These are phyloP conservation scores for Eolophus roseicapilla DNA, from an alignment of 2,113 vertebrate species.

Conservation along the genomic window DNA sequence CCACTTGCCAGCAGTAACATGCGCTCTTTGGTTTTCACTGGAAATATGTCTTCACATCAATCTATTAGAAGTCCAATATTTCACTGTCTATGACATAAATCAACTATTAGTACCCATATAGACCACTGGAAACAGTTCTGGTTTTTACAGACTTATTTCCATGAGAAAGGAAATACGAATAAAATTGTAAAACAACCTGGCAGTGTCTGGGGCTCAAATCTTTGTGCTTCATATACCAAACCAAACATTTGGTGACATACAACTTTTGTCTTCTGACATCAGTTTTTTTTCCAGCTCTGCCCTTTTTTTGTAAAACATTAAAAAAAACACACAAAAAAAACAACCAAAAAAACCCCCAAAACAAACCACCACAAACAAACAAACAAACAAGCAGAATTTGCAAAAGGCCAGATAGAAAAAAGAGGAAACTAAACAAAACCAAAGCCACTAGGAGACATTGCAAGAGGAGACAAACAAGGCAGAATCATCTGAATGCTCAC, in stretches of 20 bases:
- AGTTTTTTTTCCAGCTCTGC: conserved; percentile 72
- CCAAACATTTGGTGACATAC: not conserved
- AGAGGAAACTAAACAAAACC: conserved; percentile 18
- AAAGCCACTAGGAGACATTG: conserved; percentile 56
- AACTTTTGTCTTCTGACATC: conserved; percentile 57
- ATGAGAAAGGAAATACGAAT: not conserved
- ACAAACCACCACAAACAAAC: too few relatives aligned
- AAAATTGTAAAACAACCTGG: not conserved
- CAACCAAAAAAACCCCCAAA: too few relatives aligned
- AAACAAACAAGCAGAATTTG: conserved; percentile 76
- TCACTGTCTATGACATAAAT: not conserved
- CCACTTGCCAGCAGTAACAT: not conserved
- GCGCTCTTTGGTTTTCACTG: not conserved
- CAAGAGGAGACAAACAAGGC: conserved; percentile 3
- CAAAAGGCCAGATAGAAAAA: conserved; percentile 73
- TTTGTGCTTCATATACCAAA: not conserved
- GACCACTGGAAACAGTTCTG: not conserved
- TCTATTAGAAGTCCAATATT: not conserved
- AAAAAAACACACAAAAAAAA: not conserved
- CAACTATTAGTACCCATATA: not conserved
- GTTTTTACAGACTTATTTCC: not conserved
- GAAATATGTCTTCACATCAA: not conserved
- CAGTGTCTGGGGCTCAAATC: not conserved
- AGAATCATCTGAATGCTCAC: not conserved
- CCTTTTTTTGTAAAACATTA: conserved; percentile 81